Percentiles rank a stretch among this genome's conserved stretches.
Conservation (phyloP, 2,797 vertebrate genomes). For the Squalus acanthias region DNA sequence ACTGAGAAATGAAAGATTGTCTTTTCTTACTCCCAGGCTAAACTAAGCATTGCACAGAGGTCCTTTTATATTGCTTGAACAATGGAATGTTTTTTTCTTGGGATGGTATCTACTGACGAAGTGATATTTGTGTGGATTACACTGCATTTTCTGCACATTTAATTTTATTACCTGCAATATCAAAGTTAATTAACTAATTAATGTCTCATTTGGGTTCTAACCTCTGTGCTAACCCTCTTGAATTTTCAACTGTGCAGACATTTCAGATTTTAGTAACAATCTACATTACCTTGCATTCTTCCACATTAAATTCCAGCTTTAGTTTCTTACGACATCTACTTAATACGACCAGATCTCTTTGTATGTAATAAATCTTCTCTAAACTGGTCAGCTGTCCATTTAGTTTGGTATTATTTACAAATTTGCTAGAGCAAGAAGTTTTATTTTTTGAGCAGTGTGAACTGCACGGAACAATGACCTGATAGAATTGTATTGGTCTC, state of each 20-base stretch:
- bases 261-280: neutral
- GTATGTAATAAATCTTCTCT: neutral
- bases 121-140: neutral
- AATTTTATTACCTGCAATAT: constrained; percentile 8
- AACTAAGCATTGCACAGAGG: neutral
- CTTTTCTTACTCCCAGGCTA: neutral
- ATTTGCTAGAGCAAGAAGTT: neutral
- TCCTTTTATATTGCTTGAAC: neutral
- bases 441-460: neutral
- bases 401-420: neutral
- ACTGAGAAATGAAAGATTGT: neutral
- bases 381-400: neutral
- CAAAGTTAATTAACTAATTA: constrained; percentile 27
- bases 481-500: neutral
- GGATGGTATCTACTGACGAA: neutral
- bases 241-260: neutral
- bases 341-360: neutral
- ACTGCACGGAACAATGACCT: neutral
- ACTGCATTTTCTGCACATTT: neutral
- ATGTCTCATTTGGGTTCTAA: constrained; percentile 21
- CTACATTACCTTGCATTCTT: neutral
- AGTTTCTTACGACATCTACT: neutral
- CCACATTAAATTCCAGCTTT: neutral
- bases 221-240: constrained; percentile 21
- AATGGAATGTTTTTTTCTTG: neutral